Evolutionary conservation across 2,113 vertebrate genomes (phyloP).

Genomic region (Pseudorectes ferrugineus): DNA sequence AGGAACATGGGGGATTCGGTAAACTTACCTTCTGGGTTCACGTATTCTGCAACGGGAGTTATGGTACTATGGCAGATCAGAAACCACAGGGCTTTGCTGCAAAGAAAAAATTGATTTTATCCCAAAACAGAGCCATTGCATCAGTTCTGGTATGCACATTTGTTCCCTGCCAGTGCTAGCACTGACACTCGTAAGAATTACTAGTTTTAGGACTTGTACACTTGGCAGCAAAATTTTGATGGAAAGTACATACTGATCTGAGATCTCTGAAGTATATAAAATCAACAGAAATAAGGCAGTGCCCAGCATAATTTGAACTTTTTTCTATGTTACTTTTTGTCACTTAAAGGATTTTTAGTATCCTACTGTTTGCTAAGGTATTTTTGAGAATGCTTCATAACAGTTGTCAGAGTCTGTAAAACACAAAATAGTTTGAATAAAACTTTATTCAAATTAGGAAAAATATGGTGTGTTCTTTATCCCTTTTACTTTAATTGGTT

Average conservation of each 20-base stretch:
- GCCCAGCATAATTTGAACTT: background rate
- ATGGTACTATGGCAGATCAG: background rate
- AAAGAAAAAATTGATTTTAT: background rate
- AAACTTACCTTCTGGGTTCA: background rate
- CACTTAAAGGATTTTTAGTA: background rate
- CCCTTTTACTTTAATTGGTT: background rate
- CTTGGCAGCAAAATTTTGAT: background rate
- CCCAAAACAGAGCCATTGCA: background rate
- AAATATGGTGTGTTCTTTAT: background rate
- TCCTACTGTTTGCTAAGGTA: background rate
- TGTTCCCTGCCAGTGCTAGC: background rate
- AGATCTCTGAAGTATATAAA: background rate
- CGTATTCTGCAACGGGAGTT: background rate
- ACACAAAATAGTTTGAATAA: background rate
- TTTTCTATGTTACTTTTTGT: background rate
- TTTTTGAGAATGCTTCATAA: background rate
- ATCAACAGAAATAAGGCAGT: background rate
- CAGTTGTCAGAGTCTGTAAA: background rate
- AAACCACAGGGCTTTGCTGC: background rate
- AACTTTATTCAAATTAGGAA: background rate
- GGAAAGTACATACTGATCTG: background rate
- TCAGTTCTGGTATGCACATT: background rate
- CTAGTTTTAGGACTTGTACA: background rate
- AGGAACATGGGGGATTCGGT: background rate
- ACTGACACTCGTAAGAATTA: background rate